phyloP scores from a whole-genome alignment of 2,113 vertebrate species.

The Labrus mixtus region DNA sequence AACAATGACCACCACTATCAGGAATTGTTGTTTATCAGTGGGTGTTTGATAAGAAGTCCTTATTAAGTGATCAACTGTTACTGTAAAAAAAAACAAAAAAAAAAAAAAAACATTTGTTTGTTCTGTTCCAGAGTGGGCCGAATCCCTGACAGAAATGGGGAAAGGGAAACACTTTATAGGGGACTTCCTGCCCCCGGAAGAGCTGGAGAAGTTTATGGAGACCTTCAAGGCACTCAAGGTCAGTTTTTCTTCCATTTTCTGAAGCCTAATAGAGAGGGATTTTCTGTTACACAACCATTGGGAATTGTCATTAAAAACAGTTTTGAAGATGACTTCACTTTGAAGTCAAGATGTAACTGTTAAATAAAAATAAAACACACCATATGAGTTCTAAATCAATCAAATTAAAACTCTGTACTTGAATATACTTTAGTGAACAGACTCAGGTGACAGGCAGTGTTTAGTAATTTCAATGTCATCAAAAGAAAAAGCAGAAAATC shows the following conservation, averaged over 20 bases:
- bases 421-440: too few relatives aligned
- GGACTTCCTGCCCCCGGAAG: slow-evolving; percentile 95
- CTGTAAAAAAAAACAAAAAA: not conserved
- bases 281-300: not conserved
- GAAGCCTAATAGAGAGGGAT: not conserved
- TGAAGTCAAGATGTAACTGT: too few relatives aligned
- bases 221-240: slow-evolving; percentile 98
- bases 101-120: slow-evolving; percentile 3
- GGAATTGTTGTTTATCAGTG: not conserved
- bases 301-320: not conserved
- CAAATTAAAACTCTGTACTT: too few relatives aligned
- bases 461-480: too few relatives aligned
- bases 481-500: too few relatives aligned
- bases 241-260: slow-evolving; percentile 34
- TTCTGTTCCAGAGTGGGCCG: slow-evolving; percentile 91
- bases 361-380: too few relatives aligned
- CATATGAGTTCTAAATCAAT: too few relatives aligned
- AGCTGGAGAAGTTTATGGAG: slow-evolving; percentile 99
- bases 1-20: not conserved
- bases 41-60: not conserved
- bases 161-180: slow-evolving; percentile 98
- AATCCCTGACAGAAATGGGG: slow-evolving; percentile 98
- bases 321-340: not conserved
- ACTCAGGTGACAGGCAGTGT: too few relatives aligned
- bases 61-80: not conserved